Conservation (phyloP, 2,888 invertebrate genomes). For the Apodemia mormo region DNA sequence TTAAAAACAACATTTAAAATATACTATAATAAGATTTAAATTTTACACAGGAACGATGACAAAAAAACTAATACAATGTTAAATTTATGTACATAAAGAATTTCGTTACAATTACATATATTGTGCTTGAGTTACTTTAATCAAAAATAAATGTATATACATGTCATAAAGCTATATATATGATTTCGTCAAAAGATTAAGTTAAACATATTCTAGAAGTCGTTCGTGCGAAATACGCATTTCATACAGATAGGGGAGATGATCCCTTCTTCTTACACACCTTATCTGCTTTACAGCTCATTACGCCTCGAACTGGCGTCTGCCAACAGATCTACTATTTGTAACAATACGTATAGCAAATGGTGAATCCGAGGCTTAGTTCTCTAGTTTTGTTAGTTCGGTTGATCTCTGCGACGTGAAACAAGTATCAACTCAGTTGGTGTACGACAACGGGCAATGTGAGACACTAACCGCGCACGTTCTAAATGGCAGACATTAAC, state of each 20-base stretch:
- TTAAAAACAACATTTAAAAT: no score
- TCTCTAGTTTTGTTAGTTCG: constrained; percentile 61
- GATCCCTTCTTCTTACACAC: constrained; percentile 68
- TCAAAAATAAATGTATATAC: no score
- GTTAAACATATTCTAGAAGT: constrained; percentile 37
- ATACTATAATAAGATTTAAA: no score
- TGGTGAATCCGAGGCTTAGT: constrained; percentile 68
- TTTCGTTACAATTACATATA: no score
- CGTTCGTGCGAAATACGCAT: constrained; percentile 57
- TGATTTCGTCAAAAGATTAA: constrained; percentile 32
- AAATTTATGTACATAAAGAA: no score
- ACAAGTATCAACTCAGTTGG: constrained; percentile 55
- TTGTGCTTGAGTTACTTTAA: no score
- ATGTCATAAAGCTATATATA: background rate
- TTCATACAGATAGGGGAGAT: constrained; percentile 64
- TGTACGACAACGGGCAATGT: constrained; percentile 51
- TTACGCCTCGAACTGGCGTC: constrained; percentile 69
- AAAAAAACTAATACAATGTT: no score
- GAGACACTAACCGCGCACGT: constrained; percentile 69
- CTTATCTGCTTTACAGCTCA: constrained; percentile 83
- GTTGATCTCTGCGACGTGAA: constrained; percentile 49
- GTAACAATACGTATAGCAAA: constrained; percentile 76
- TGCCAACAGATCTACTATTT: constrained; percentile 72
- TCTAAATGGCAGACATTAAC: constrained; percentile 76
- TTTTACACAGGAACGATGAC: no score